Evolutionary conservation across 2,888 invertebrate species (phyloP).

Genomic region (Epsilonema sp.): DNA sequence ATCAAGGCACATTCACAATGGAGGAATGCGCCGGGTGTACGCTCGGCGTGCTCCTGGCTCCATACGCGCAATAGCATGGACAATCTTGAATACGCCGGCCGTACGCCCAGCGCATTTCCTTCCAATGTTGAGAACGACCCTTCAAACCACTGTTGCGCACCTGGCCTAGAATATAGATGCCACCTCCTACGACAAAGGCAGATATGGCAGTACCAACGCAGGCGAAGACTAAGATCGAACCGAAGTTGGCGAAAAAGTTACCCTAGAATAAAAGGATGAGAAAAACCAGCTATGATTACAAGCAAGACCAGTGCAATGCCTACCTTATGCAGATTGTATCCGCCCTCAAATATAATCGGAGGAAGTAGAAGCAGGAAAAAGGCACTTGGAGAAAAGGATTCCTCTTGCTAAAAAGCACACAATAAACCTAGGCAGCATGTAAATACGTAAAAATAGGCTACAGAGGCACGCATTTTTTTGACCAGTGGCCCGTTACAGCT

Average conservation of each 20-base stretch:
- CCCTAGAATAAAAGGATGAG: constrained; percentile 37
- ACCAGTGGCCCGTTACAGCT: too few relatives aligned
- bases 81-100: too few relatives aligned
- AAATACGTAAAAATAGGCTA: too few relatives aligned
- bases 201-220: constrained; percentile 91
- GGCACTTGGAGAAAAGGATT: constrained; percentile 91
- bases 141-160: too few relatives aligned
- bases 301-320: constrained; percentile 2
- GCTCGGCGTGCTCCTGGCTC: too few relatives aligned
- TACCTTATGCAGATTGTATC: constrained; percentile 94
- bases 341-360: constrained; percentile 96
- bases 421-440: too few relatives aligned
- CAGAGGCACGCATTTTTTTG: too few relatives aligned
- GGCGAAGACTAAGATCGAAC: constrained; percentile 92
- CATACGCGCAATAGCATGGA: too few relatives aligned
- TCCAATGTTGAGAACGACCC: too few relatives aligned
- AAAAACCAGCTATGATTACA: not conserved
- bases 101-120: too few relatives aligned
- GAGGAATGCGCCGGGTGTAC: too few relatives aligned
- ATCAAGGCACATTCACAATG: too few relatives aligned
- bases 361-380: constrained; percentile 88
- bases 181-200: constrained; percentile 84
- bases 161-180: constrained; percentile 76
- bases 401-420: constrained; percentile 70
- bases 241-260: constrained; percentile 68